Evolutionary conservation across 2,113 vertebrate genomes (phyloP).

Genomic region (Pantherophis guttatus): DNA sequence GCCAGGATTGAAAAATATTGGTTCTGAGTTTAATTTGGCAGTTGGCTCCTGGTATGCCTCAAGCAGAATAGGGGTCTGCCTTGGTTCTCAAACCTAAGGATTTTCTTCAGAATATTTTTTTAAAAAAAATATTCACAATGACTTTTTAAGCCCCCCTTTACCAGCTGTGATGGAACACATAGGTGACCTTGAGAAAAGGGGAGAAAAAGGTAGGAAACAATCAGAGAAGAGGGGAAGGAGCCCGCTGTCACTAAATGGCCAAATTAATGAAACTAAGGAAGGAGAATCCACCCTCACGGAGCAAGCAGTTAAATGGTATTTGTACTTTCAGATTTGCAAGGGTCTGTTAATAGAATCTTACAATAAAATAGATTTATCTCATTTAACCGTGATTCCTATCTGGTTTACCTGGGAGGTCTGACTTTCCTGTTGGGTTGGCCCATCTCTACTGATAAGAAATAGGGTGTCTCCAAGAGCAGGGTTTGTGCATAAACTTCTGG

Average conservation of each 20-base stretch:
- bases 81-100: neutral
- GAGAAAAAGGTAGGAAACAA: neutral
- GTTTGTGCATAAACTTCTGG: neutral
- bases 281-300: neutral
- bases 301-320: neutral
- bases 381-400: neutral
- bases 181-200: neutral
- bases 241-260: neutral
- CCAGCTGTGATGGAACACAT: neutral
- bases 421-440: neutral
- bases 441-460: neutral
- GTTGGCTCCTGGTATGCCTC: neutral
- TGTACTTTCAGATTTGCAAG: neutral
- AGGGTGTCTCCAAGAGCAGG: neutral
- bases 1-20: neutral
- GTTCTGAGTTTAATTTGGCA: neutral
- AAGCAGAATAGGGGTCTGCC: neutral
- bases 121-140: neutral
- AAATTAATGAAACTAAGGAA: neutral
- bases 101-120: neutral
- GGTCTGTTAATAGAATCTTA: neutral
- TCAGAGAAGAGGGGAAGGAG: neutral
- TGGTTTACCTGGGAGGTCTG: neutral
- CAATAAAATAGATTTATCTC: neutral
- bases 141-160: neutral